Evolutionary conservation across 2,113 vertebrate species (phyloP).

Genomic region (Pseudorasbora parva): DNA sequence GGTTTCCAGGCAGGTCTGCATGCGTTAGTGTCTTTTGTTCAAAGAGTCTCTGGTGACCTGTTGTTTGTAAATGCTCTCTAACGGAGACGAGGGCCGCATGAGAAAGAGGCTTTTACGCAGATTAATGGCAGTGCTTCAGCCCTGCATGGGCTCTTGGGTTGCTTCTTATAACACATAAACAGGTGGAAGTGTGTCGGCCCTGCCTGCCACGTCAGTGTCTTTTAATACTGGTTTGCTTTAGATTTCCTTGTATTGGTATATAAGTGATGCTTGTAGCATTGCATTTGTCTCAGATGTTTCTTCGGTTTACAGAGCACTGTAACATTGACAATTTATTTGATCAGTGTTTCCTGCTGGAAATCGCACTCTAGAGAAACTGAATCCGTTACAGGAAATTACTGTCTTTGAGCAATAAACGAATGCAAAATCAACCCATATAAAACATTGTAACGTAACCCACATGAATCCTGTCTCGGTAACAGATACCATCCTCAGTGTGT

Average conservation of each 20-base stretch:
- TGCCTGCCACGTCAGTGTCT: conserved; percentile 14
- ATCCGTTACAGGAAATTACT: conserved; percentile 57
- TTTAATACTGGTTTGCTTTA: conserved; percentile 1
- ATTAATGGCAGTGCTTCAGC: conserved; percentile 73
- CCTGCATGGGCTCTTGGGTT: conserved; percentile 54
- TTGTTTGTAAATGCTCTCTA: conserved; percentile 75
- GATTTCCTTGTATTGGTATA: not conserved
- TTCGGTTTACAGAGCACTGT: conserved; percentile 47
- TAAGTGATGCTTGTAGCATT: not conserved
- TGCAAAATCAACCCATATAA: conserved; percentile 42
- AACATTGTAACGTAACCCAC: conserved; percentile 50
- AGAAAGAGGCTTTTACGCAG: conserved; percentile 73
- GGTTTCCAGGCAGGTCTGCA: conserved; percentile 81
- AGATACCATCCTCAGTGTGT: conserved; percentile 19
- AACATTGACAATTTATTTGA: conserved; percentile 56
- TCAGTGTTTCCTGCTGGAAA: conserved; percentile 54
- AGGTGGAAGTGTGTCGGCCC: conserved; percentile 39
- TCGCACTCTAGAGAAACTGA: conserved; percentile 55
- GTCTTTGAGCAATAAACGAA: conserved; percentile 55
- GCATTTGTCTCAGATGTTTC: conserved; percentile 49
- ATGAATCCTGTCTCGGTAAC: conserved; percentile 29
- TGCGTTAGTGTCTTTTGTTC: conserved; percentile 80
- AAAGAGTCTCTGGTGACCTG: conserved; percentile 80
- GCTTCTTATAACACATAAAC: conserved; percentile 46
- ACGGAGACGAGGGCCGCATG: conserved; percentile 74